These are phyloP conservation scores for Drosophila willistoni DNA, from an alignment of 1,140 invertebrate genomes.

Conservation along the genomic window DNA sequence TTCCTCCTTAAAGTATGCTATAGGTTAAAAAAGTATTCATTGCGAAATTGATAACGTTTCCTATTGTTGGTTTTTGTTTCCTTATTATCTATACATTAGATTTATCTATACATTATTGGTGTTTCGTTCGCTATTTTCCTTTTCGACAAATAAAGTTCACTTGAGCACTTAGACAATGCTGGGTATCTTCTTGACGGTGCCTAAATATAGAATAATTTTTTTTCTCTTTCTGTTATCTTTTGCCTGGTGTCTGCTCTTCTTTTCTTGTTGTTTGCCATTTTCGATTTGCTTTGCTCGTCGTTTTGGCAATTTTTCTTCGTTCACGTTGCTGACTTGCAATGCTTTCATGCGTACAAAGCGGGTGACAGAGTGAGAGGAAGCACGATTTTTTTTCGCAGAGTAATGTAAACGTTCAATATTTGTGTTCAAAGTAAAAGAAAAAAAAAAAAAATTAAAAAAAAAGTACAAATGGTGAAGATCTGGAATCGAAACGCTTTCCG, in stretches of 20 bases:
- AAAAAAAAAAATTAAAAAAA: neutral
- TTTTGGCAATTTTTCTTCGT: constrained; percentile 78
- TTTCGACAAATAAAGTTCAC: no score
- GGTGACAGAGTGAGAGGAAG: neutral
- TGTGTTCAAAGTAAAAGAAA: constrained; percentile 67
- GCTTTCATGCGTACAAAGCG: constrained; percentile 71
- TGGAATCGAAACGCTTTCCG: constrained; percentile 44
- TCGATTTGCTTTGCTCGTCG: constrained; percentile 45
- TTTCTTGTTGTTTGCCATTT: constrained; percentile 44
- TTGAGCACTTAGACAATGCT: neutral
- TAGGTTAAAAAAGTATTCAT: no score
- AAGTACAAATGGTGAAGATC: neutral
- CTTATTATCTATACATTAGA: no score
- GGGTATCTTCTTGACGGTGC: neutral
- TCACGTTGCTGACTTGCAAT: constrained; percentile 74
- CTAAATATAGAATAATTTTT: neutral
- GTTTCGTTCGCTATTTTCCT: no score
- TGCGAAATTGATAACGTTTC: no score
- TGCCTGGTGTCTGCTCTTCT: constrained; percentile 32
- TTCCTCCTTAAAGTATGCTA: no score
- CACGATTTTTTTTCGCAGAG: neutral
- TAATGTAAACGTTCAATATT: constrained; percentile 78
- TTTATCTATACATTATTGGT: no score
- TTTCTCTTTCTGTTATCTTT: constrained; percentile 53
- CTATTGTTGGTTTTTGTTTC: no score